A percentile compares a stretch with the other conserved stretches of the same genome.
Conservation (phyloP, 2,113 vertebrate genomes). For the Seriola quinqueradiata region DNA sequence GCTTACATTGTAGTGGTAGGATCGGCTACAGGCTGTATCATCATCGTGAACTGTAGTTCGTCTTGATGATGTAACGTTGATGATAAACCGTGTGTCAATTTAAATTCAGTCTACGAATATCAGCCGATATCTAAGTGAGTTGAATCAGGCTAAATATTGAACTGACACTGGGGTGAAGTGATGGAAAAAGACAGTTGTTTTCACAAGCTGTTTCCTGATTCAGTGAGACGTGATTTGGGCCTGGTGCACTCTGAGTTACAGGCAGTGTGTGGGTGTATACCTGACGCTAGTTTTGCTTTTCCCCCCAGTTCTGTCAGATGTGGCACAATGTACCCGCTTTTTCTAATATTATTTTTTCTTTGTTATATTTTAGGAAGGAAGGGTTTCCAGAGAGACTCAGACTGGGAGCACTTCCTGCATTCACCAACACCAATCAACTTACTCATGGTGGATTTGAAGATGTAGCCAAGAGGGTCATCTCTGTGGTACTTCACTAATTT, state of each 20-base stretch:
- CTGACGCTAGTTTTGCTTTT: neutral
- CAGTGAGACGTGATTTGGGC: neutral
- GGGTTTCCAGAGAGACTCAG: constrained; percentile 4
- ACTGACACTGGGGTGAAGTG: constrained; percentile 10
- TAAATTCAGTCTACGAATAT: neutral
- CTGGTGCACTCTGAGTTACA: neutral
- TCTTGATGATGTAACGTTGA: neutral
- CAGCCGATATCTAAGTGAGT: accelerated
- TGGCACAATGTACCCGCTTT: too few species aligned
- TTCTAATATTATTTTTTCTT: constrained; percentile 1
- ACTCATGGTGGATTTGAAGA: constrained; percentile 57
- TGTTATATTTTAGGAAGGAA: neutral
- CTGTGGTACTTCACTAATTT: neutral
- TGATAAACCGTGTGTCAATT: neutral
- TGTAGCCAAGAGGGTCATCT: constrained; percentile 61
- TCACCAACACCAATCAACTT: neutral
- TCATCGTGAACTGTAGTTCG: constrained; percentile 7
- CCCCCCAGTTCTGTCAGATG: neutral
- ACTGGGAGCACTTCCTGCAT: neutral
- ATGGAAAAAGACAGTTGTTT: neutral
- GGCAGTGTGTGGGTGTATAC: neutral
- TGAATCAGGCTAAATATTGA: neutral
- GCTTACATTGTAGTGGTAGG: constrained; percentile 13
- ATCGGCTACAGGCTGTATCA: neutral
- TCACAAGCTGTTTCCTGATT: neutral